These are phyloP conservation scores for Drosophila leonis DNA, from an alignment of 2,888 invertebrate genomes.

Conservation along the genomic window DNA sequence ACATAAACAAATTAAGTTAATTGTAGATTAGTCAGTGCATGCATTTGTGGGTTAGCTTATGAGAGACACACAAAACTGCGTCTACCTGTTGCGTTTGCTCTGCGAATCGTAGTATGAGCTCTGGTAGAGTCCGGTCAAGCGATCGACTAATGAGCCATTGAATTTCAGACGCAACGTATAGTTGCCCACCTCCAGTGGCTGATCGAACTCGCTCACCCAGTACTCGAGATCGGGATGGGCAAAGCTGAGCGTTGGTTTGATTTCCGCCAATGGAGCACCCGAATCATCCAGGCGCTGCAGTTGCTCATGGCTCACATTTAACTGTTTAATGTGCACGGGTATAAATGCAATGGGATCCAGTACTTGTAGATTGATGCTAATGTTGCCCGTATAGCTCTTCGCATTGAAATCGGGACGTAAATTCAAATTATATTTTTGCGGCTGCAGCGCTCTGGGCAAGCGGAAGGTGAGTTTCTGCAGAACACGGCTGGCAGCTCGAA, in stretches of 20 bases:
- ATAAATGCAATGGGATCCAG: constrained; percentile 85
- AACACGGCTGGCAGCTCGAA: constrained; percentile 81
- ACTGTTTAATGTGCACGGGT: constrained; percentile 86
- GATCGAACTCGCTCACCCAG: constrained; percentile 84
- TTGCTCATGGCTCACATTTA: constrained; percentile 86
- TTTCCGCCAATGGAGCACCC: constrained; percentile 56
- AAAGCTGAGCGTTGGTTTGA: constrained; percentile 78
- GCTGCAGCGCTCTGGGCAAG: constrained; percentile 87
- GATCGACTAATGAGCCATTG: constrained; percentile 88
- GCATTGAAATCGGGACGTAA: constrained; percentile 88
- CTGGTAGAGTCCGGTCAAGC: constrained; percentile 91
- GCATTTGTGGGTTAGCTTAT: constrained; percentile 26
- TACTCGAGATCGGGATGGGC: constrained; percentile 82
- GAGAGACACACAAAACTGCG: background rate
- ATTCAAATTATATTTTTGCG: constrained; percentile 88
- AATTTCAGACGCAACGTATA: constrained; percentile 88
- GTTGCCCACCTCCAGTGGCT: constrained; percentile 82
- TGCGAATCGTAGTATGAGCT: constrained; percentile 87
- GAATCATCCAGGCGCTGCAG: constrained; percentile 77
- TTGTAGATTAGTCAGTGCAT: constrained; percentile 13
- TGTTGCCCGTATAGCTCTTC: constrained; percentile 88
- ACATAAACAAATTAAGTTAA: no score
- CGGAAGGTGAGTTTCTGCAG: constrained; percentile 85
- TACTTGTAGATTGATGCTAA: constrained; percentile 86
- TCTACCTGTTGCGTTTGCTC: constrained; percentile 82